Evolutionary conservation across 2,113 vertebrate species (phyloP), one percentile per base, ranked within the genome.

Genomic region (Jacana jacana): DNA sequence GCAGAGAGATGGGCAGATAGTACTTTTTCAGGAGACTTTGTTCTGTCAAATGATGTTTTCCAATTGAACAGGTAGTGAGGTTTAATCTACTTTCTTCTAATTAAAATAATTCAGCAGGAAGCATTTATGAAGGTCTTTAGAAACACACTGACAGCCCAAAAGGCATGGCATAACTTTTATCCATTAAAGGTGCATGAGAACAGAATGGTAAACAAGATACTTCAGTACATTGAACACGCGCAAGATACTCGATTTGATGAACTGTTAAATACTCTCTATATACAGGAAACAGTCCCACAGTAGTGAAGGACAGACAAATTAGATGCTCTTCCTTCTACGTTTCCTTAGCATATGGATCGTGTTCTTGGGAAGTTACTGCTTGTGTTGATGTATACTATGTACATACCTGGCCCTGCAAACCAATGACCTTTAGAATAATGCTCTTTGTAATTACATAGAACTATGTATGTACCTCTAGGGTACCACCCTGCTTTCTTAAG

Each of bases 11-110:
- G 61, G 31, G 42, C 65, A 90, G 76, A 83, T 78, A 88, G 52
- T 17, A n/a, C 63, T 78, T 72, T 72, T 95, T 66, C 64, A 85
- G 73, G 79, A 91, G 49, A 93, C 57, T 92, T 81, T 77, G 69
- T 86, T 93, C 88, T 79, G n/a, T 89, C 73, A 87, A 84, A 87
- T 33, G 9, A 44, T 71, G 66, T 84, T 94, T 86, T 81, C 68
- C 82, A 91, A 63, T 0, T 48, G 69, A 96, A 83, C 65, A 84
- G 52, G 52, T 60, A 86, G 55, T 55, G 33, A 91, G 27, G 69
- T 71, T 88, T 86, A 84, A 79, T 39, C 42, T 87, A 61, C 39
- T 40, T 86, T 76, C 66, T 93, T 71, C 69, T 79, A 60, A 81
- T 65, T 81, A 79, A 81, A 90, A 81, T 35, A 81, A 85, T 27